Evolutionary conservation across 1,140 invertebrate species (phyloP), one percentile per base, ranked within the genome.

Genomic region (Trachymyrmex septentrionalis): DNA sequence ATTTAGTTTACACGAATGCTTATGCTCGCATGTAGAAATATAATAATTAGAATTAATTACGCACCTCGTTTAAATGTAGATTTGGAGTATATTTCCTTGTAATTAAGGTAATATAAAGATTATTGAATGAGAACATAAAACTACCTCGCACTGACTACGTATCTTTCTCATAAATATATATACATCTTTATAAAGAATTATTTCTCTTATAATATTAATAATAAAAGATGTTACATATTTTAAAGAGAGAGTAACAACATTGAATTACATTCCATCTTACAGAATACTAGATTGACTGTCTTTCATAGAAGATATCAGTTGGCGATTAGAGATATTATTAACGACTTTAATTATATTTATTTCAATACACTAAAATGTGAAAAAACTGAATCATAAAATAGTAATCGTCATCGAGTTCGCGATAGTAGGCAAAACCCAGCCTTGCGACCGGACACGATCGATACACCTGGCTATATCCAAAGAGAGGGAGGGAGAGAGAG

Each of bases 391-490:
- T 76, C 4, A 14, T 34, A 24, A 80, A 80, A 67, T 57, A n/a
- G 53, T 12, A 50, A 69, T 48, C 24, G 34, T 82, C 19, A 75
- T 59, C 3, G 19, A 82, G 69, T 71, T 71, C 16, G 67, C 81
- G 30, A 24, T 16, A 30, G 27, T 64, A 64, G 21, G 44, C 50
- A 53, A 61, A 81, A 73, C 57, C 9, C 53, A 61, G 24, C 38
- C 80, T 82, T 48, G 24, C 19, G 24, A 73, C 30, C 12, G 12
- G 55, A 50, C 53, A 14, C 71, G 77, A 86, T 87, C 85, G 78
- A 86, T 87, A 87, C 72, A 82, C 75, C 87, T 86, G 73, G 75
- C 85, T 66, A 76, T 78, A 78, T 72, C 57, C 21, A 86, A 85
- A 69, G 73, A 71, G 67, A 69, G 4, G 59, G 67, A 69, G 14